These are phyloP conservation scores for Anoplopoma fimbria DNA, from an alignment of 2,113 vertebrate genomes.

Conservation along the genomic window DNA sequence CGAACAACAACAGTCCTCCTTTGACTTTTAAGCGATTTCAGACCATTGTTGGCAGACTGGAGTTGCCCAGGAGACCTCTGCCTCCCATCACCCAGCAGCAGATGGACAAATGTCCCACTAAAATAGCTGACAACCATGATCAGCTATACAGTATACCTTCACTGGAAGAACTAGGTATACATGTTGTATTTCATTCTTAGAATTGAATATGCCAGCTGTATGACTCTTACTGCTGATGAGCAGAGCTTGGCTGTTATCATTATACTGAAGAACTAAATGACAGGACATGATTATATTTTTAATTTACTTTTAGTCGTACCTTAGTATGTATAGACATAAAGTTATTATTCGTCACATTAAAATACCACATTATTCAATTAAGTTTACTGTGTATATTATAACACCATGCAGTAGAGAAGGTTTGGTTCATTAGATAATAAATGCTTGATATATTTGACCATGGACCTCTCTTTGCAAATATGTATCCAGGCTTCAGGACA, in stretches of 20 bases:
- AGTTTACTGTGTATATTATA: background rate
- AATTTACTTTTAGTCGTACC: background rate
- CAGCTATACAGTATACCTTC: constrained; percentile 93
- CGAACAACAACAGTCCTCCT: constrained; percentile 94
- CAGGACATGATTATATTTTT: background rate
- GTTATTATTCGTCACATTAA: background rate
- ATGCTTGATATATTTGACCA: background rate
- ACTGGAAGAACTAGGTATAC: constrained; percentile 93
- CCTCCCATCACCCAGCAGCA: constrained; percentile 87
- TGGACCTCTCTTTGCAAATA: background rate
- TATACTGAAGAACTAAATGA: background rate
- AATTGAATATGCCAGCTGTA: background rate
- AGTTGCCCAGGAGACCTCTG: constrained; percentile 91
- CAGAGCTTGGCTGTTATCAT: background rate
- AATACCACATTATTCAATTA: background rate
- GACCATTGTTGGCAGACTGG: constrained; percentile 93
- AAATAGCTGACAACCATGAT: constrained; percentile 90
- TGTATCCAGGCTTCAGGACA: constrained; percentile 88
- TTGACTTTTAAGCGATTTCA: constrained; percentile 98
- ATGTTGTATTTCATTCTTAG: background rate
- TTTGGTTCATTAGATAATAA: background rate
- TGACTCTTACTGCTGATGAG: background rate
- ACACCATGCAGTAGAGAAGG: background rate
- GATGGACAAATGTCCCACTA: constrained; percentile 89
- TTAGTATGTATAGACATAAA: background rate